Base-by-base conservation (phyloP, 30 jellyfish, hydroid and myxozoan genomes). In the Mastigias papua region DNA sequence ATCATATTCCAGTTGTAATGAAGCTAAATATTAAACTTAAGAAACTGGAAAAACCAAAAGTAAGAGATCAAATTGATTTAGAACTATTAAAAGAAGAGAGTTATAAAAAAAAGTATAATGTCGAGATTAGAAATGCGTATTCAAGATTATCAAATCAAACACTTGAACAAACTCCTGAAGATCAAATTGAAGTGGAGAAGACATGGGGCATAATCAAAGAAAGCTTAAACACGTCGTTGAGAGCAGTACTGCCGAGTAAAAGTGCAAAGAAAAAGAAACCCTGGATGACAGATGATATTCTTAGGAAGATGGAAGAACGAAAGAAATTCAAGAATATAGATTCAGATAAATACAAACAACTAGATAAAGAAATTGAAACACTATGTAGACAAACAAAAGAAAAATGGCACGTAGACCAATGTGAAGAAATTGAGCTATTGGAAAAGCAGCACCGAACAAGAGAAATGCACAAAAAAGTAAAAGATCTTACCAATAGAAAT, bases 381-480 rank as follows among this genome's bases (percentile, higher is more conserved):
- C n/a, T n/a, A n/a, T n/a, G n/a, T n/a, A n/a, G n/a, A n/a, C n/a
- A n/a, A n/a, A n/a, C n/a, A n/a, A 78, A 78, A 15, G 22, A 48
- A 30, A 50, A 51, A 58, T 78, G 78, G 34, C 61, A 58, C 33
- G 61, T 26, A 48, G 16, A 3, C 1, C 16, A 49, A 60, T 78
- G 83, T 78, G 81, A 78, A 58, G 81, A 78, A 28, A 50, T 46
- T 25, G 82, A 78, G 25, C 31, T 48, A 49, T 50, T 78, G 34
- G 89, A 78, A 25, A 26, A 78, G 30, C 81, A 19, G 22, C 63
- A 78, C 81, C 1, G 30, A 28, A 22, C 58, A 58, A 78, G 62
- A 4, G 78, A 78, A 51, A 78, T 78, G 89, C 77, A 49, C 89
- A 78, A 58, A 78, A 22, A 58, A 30, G 89, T 78, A 28, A 78